phyloP scores from a whole-genome alignment of 2,797 vertebrate species.

The Artibeus lituratus region DNA sequence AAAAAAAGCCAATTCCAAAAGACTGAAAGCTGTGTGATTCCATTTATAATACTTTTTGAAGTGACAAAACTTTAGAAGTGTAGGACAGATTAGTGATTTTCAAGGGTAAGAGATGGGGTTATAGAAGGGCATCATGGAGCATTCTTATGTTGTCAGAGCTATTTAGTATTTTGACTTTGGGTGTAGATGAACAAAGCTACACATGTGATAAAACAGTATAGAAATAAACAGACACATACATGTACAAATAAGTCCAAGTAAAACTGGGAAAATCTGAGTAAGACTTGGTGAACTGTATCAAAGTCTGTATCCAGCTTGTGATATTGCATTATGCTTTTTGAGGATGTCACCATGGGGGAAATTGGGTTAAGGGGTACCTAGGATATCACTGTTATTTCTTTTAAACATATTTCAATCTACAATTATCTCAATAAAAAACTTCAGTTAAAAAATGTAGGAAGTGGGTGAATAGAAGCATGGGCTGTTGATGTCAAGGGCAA shows the following conservation, averaged over 20 bases:
- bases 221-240: neutral
- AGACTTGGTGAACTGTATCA: neutral
- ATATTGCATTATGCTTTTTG: neutral
- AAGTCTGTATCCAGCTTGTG: neutral
- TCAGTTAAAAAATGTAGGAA: neutral
- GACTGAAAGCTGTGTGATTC: neutral
- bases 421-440: neutral
- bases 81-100: neutral
- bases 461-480: neutral
- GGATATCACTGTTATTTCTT: neutral
- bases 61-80: neutral
- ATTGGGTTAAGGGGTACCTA: neutral
- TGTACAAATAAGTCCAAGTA: neutral
- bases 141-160: neutral
- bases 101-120: neutral
- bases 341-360: neutral
- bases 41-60: neutral
- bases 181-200: neutral
- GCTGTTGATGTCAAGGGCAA: neutral
- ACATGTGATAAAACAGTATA: neutral
- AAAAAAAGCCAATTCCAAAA: neutral
- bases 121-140: neutral
- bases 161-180: neutral
- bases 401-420: neutral
- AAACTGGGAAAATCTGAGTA: neutral